Evolutionary conservation across 2,113 vertebrate genomes (phyloP), one percentile per base, ranked within the genome.

Genomic region (Strix aluco): DNA sequence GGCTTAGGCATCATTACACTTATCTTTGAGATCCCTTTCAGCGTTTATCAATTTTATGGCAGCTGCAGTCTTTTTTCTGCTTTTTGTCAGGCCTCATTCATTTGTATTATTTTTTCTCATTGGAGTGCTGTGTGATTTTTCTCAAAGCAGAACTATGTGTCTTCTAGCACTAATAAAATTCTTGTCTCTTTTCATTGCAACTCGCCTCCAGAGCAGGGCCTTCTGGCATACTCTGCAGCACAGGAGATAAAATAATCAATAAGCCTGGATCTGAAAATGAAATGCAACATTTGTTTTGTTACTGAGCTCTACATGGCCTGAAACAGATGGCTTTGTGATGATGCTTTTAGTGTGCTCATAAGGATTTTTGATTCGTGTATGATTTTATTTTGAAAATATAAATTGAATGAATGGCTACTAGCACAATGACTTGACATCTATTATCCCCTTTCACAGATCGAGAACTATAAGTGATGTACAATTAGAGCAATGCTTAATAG

Each of bases 221-320:
- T 94, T 87, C 79, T 96, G 94, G 90, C 95, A 90, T 94, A 49
- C 69, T 81, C 62, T 96, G 92, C 36, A 94, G 84, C 91, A 81
- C 81, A 85, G 86, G 84, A 96, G 92, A 96, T 96, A 97, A 97
- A 98, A 91, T 97, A 97, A 98, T 98, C 97, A 97, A 92, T 98
- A 97, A 94, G 30, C 49, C 91, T 4, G 42, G 72, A 92, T 95
- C 94, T 96, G 94, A 97, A 97, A 98, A 97, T 94, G 84, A 97
- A 97, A 95, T 96, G 93, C 86, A 97, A 84, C 91, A 58, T 97
- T 98, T 97, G 61, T 97, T 88, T 95, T 94, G 54, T 83, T 61
- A 73, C 78, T 85, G 70, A 94, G 84, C 66, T 90, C 62, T 74
- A 29, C 86, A 30, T 38, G 66, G 51, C 38, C 81, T 83, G 55